Evolutionary conservation across 2,797 vertebrate species (phyloP).

Genomic region (Tamandua tetradactyla): DNA sequence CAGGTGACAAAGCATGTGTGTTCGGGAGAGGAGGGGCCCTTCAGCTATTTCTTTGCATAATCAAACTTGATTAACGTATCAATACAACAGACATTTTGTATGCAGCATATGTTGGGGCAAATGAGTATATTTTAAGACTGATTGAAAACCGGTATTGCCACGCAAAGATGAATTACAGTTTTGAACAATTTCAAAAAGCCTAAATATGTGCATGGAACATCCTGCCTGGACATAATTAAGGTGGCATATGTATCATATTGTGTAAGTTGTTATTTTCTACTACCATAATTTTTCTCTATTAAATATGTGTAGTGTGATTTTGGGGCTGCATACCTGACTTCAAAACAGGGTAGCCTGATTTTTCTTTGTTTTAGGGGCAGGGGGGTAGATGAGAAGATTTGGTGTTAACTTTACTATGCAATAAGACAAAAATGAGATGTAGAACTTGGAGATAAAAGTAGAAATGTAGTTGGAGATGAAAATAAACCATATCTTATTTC

Average conservation of each 20-base stretch:
- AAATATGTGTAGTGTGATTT: not conserved
- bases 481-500: not conserved
- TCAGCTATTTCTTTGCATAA: not conserved
- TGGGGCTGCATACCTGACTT: not conserved
- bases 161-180: slow-evolving; percentile 87
- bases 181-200: slow-evolving; percentile 86
- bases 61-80: not conserved
- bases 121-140: slow-evolving; percentile 90
- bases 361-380: slow-evolving; percentile 12
- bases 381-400: not conserved
- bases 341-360: not conserved
- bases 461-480: not conserved
- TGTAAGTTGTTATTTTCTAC: not conserved
- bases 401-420: not conserved
- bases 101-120: slow-evolving; percentile 82
- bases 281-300: not conserved
- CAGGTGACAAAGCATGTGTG: not conserved
- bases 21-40: not conserved
- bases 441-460: not conserved
- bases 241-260: not conserved
- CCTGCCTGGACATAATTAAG: not conserved
- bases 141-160: slow-evolving; percentile 85
- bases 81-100: not conserved
- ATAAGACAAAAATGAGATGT: not conserved
- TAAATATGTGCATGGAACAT: not conserved